phyloP scores from a whole-genome alignment of 2,888 invertebrate genomes.

The Ennomos fuscantarius region DNA sequence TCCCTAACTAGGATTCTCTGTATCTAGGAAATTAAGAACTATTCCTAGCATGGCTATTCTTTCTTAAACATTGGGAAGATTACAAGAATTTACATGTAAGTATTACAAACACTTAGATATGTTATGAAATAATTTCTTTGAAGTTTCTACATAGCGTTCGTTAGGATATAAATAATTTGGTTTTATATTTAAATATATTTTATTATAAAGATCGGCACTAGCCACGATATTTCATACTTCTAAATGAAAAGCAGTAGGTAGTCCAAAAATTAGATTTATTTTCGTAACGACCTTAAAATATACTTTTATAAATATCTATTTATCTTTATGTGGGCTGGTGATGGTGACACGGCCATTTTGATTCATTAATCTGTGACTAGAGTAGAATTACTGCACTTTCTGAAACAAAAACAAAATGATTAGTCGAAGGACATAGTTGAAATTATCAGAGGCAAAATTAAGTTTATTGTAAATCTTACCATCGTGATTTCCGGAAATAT shows the following conservation, averaged over 20 bases:
- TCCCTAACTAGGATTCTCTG: no score
- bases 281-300: conserved; percentile 2
- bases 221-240: conserved; percentile 5
- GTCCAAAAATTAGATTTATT: conserved; percentile 9
- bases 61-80: no score
- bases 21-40: no score
- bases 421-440: not conserved
- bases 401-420: conserved; percentile 57
- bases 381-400: conserved; percentile 73
- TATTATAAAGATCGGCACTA: no score
- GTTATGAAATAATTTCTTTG: no score
- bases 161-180: no score
- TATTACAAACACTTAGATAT: no score
- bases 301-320: conserved; percentile 11
- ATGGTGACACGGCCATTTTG: no score
- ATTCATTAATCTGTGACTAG: not conserved
- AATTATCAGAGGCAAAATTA: not conserved
- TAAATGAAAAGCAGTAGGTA: conserved; percentile 9
- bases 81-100: no score
- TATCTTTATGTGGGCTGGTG: not conserved
- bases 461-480: conserved; percentile 58
- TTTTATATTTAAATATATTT: no score
- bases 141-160: no score
- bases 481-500: conserved; percentile 94
- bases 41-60: no score